These are phyloP conservation scores for Drosophila glabriapex DNA, from an alignment of 2,888 invertebrate species.

Conservation along the genomic window DNA sequence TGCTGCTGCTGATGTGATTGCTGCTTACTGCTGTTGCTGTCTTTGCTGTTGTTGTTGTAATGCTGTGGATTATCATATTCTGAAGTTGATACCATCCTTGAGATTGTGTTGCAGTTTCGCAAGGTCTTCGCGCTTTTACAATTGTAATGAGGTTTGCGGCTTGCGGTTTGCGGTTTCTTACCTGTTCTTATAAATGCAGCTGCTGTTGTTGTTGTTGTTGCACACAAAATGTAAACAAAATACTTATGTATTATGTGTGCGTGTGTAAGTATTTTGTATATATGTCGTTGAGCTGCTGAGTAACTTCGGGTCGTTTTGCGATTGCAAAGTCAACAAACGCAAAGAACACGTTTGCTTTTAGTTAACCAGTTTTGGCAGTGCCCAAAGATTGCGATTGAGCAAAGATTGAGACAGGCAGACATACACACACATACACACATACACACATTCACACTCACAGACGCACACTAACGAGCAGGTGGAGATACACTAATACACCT, in stretches of 20 bases:
- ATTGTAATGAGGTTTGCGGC: conserved; percentile 32
- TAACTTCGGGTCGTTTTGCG: conserved; percentile 63
- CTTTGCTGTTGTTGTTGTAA: conserved; percentile 36
- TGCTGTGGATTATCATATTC: conserved; percentile 44
- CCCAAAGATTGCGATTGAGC: conserved; percentile 79
- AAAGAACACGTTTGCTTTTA: conserved; percentile 79
- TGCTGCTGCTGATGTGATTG: conserved; percentile 15
- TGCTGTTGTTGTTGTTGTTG: conserved; percentile 16
- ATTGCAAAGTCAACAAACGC: conserved; percentile 74
- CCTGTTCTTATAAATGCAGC: conserved; percentile 58
- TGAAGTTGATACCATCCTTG: conserved; percentile 65
- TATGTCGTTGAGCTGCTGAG: conserved; percentile 40
- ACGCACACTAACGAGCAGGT: conserved; percentile 13
- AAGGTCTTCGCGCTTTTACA: conserved; percentile 47
- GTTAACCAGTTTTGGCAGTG: conserved; percentile 77
- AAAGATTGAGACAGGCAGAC: conserved; percentile 71
- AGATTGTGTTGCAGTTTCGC: conserved; percentile 41
- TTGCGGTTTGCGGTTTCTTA: conserved; percentile 39
- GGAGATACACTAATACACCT: conserved; percentile 38
- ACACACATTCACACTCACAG: conserved; percentile 4
- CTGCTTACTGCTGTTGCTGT: conserved; percentile 11
- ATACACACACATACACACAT: conserved; percentile 22
- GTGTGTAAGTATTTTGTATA: conserved; percentile 9
- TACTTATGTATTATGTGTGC: conserved; percentile 35
- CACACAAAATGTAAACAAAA: conserved; percentile 53